These are phyloP conservation scores for Auanema freiburgensis DNA, from an alignment of 2,888 invertebrate species.

Conservation along the genomic window DNA sequence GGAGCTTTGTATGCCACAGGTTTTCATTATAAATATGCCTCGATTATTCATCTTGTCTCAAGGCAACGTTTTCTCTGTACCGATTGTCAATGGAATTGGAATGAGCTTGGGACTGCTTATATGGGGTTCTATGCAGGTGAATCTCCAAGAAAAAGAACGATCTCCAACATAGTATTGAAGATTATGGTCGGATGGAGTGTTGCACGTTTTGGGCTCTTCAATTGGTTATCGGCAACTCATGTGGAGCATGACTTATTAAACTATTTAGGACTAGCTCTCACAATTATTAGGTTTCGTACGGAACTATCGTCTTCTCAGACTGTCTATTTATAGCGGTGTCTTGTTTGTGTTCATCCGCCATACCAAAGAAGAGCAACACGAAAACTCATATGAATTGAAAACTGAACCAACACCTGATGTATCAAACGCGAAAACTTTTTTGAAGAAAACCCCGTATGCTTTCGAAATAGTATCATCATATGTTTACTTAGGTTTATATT, in stretches of 20 bases:
- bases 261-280: constrained; percentile 54
- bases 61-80: constrained; percentile 60
- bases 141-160: background rate
- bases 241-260: constrained; percentile 51
- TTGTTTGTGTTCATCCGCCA: constrained; percentile 29
- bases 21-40: constrained; percentile 6
- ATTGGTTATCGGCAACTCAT: constrained; percentile 40
- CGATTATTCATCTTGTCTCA: background rate
- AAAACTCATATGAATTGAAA: background rate
- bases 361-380: constrained; percentile 1
- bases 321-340: constrained; percentile 20
- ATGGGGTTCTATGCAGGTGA: constrained; percentile 57
- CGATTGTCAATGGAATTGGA: constrained; percentile 56
- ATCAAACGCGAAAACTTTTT: constrained; percentile 8
- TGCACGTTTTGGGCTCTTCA: constrained; percentile 58
- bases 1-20: constrained; percentile 59
- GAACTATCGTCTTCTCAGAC: background rate
- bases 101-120: constrained; percentile 58
- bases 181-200: constrained; percentile 60
- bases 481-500: constrained; percentile 43
- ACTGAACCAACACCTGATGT: background rate
- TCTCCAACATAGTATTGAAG: constrained; percentile 22
- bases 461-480: background rate
- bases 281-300: constrained; percentile 33
- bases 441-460: constrained; percentile 14